Percentiles rank a stretch among this genome's conserved stretches.
Conservation (phyloP, 1,140 invertebrate species). For the Drosophila watanabei region DNA sequence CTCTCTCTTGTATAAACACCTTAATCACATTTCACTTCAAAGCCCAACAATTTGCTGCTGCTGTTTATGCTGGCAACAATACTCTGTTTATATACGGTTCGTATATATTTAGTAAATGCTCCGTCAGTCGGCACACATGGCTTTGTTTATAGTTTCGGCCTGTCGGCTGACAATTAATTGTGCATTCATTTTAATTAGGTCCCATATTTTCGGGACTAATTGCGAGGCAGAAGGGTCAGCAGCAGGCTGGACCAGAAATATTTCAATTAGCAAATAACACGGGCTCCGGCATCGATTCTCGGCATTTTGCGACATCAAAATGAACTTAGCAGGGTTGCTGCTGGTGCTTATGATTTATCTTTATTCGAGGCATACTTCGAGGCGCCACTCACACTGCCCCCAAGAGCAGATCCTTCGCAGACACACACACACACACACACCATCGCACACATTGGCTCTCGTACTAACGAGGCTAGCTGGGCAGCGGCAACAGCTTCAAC, state of each 20-base stretch:
- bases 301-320: conserved; percentile 42
- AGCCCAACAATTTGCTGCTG: conserved; percentile 45
- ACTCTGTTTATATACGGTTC: conserved; percentile 52
- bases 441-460: neutral
- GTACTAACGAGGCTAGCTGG: conserved; percentile 48
- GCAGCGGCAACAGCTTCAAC: conserved; percentile 76
- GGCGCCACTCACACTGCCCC: conserved; percentile 20
- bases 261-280: conserved; percentile 46
- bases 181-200: conserved; percentile 75
- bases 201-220: conserved; percentile 49
- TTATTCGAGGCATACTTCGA: conserved; percentile 45
- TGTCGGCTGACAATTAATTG: conserved; percentile 72
- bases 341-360: conserved; percentile 48
- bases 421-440: conserved; percentile 5
- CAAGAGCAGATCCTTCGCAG: conserved; percentile 1
- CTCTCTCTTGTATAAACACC: conserved; percentile 52
- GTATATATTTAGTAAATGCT: conserved; percentile 16
- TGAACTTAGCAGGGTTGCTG: conserved; percentile 36
- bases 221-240: conserved; percentile 32
- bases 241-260: conserved; percentile 8
- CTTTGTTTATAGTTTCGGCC: conserved; percentile 36
- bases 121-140: conserved; percentile 24
- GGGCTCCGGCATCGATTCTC: conserved; percentile 27
- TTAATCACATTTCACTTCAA: conserved; percentile 62
- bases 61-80: conserved; percentile 30